phyloP scores from a whole-genome alignment of 2,797 vertebrate genomes.

The Tauraco hartlaubi region DNA sequence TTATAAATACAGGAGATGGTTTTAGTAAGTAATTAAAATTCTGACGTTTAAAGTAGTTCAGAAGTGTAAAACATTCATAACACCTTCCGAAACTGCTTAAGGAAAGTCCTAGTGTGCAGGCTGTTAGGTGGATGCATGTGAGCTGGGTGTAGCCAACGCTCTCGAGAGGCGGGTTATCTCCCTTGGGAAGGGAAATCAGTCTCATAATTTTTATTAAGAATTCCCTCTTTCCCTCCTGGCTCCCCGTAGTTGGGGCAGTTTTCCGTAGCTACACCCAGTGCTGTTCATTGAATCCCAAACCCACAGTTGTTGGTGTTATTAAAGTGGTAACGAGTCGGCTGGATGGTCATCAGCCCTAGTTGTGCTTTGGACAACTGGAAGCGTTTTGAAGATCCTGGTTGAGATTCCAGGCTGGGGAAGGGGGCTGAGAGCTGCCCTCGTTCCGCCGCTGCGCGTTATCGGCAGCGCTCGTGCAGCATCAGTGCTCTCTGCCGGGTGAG shows the following conservation, averaged over 20 bases:
- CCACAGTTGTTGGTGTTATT: accelerated
- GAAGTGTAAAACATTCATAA: neutral
- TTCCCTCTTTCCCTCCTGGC: neutral
- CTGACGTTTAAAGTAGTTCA: neutral
- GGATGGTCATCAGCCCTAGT: neutral
- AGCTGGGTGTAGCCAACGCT: accelerated
- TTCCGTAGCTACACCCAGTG: accelerated
- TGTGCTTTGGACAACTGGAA: neutral
- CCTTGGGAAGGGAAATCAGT: neutral
- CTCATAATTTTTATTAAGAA: neutral
- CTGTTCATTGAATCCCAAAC: neutral
- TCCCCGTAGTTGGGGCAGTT: accelerated
- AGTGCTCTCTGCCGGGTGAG: accelerated
- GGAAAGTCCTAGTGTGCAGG: neutral
- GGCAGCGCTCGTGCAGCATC: accelerated
- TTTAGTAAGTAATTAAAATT: constrained; percentile 46
- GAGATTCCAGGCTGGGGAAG: neutral
- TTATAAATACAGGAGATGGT: constrained; percentile 28
- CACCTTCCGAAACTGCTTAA: neutral
- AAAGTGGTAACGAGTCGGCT: accelerated
- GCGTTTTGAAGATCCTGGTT: neutral
- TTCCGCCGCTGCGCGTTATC: accelerated
- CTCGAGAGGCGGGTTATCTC: neutral
- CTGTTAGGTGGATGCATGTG: neutral
- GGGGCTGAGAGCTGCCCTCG: neutral